A percentile compares a stretch with the other conserved stretches of the same genome.
phyloP scores from a whole-genome alignment of 2,888 invertebrate genomes.

The Eupsilia transversa region DNA sequence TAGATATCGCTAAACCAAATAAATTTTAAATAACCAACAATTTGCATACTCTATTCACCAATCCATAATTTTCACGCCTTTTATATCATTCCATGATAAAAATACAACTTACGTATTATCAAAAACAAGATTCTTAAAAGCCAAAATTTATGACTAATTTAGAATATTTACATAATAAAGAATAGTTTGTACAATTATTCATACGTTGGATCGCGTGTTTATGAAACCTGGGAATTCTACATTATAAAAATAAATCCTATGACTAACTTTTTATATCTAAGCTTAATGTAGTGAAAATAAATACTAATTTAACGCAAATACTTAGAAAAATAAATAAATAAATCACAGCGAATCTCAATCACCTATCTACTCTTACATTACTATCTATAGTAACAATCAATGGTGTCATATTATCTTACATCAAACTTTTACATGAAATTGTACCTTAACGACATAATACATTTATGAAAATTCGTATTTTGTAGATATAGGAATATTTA shows the following conservation, averaged over 20 bases:
- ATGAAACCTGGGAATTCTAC: conserved; percentile 80
- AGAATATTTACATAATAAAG: conserved; percentile 74
- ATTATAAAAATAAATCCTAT: conserved; percentile 86
- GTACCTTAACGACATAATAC: conserved; percentile 64
- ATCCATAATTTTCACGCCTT: conserved; percentile 14
- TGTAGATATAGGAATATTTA: conserved; percentile 71
- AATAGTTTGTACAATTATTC: conserved; percentile 67
- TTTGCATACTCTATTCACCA: conserved; percentile 16
- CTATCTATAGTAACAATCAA: conserved; percentile 76
- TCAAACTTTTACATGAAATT: conserved; percentile 63
- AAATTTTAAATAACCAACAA: conserved; percentile 30
- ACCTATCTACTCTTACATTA: conserved; percentile 76
- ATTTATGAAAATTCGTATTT: conserved; percentile 77
- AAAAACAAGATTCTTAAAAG: conserved; percentile 59
- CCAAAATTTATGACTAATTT: conserved; percentile 62
- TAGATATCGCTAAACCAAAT: conserved; percentile 14
- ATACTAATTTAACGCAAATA: conserved; percentile 65
- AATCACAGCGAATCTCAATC: conserved; percentile 85
- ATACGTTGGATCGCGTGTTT: conserved; percentile 76
- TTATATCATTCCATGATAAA: conserved; percentile 59
- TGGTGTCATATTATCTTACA: conserved; percentile 79
- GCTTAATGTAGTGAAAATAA: conserved; percentile 67
- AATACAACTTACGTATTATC: conserved; percentile 48
- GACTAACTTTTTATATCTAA: conserved; percentile 64
- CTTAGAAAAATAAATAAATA: conserved; percentile 72